Evolutionary conservation across 2,888 invertebrate genomes (phyloP).

Genomic region (Muscina levida): DNA sequence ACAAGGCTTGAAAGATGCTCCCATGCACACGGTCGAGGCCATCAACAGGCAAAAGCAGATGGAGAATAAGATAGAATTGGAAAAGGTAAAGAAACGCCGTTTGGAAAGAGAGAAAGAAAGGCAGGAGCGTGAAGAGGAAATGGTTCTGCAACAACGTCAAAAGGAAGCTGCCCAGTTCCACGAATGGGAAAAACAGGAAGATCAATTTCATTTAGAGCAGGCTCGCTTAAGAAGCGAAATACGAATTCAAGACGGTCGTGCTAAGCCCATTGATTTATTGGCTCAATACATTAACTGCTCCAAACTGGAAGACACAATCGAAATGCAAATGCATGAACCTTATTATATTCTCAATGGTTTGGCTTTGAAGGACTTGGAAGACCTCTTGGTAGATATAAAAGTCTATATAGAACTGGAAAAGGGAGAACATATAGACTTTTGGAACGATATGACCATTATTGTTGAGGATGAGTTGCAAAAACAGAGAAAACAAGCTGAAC

Average conservation of each 20-base stretch:
- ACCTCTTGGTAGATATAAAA: conserved; percentile 97
- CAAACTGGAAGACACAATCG: conserved; percentile 93
- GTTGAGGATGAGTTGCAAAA: conserved; percentile 95
- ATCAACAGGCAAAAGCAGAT: conserved; percentile 92
- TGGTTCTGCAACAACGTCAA: conserved; percentile 90
- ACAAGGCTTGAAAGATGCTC: conserved; percentile 91
- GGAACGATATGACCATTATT: conserved; percentile 97
- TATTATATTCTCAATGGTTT: conserved; percentile 96
- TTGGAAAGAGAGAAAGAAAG: conserved; percentile 93
- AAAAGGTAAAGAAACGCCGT: conserved; percentile 95
- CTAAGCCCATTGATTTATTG: conserved; percentile 98
- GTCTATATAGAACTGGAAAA: conserved; percentile 95
- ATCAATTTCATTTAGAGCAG: conserved; percentile 98
- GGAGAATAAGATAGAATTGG: conserved; percentile 94
- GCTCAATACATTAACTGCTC: conserved; percentile 97
- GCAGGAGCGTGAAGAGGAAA: conserved; percentile 90
- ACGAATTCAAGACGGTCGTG: conserved; percentile 96
- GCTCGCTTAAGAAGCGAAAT: conserved; percentile 95
- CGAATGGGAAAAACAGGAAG: conserved; percentile 98
- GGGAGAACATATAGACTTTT: conserved; percentile 93
- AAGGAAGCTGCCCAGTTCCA: conserved; percentile 94
- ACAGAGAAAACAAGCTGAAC: conserved; percentile 87
- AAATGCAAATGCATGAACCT: conserved; percentile 99
- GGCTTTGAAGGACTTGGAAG: conserved; percentile 94
- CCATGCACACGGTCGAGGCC: conserved; percentile 89